Percentiles rank a stretch among this genome's conserved stretches.
Conservation (phyloP, 2,797 vertebrate species). For the Neopelma chrysocephalum region DNA sequence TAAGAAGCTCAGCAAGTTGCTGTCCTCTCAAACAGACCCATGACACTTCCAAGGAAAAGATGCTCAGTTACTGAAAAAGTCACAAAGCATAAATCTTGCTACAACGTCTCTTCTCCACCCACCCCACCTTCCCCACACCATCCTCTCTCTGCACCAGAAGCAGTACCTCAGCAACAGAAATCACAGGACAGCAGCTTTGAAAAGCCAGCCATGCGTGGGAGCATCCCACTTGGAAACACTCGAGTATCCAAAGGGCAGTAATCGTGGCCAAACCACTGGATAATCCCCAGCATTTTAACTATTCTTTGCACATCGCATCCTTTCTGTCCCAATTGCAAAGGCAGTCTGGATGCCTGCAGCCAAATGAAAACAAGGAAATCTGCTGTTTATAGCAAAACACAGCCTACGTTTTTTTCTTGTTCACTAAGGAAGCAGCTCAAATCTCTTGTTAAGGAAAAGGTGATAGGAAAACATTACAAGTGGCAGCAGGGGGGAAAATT, state of each 20-base stretch:
- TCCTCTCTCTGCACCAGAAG: neutral
- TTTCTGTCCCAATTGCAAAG: slow-evolving; percentile 21
- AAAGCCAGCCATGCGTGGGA: fast-evolving
- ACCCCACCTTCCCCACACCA: neutral
- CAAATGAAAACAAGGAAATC: slow-evolving; percentile 46
- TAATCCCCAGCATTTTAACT: neutral
- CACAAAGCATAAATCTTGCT: neutral
- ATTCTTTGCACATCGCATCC: neutral
- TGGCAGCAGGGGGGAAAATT: neutral
- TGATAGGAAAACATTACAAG: slow-evolving; percentile 12
- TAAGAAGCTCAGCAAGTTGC: neutral
- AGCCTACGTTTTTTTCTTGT: neutral
- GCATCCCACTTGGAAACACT: neutral
- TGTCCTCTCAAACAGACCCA: neutral
- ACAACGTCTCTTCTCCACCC: neutral
- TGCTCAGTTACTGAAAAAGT: neutral
- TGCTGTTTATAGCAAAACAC: slow-evolving; percentile 60
- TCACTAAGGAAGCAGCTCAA: neutral
- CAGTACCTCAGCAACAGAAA: neutral
- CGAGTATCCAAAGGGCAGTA: neutral
- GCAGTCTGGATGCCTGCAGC: slow-evolving; percentile 6
- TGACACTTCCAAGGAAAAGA: neutral
- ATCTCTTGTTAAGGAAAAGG: slow-evolving; percentile 12
- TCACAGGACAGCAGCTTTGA: neutral
- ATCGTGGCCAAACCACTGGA: neutral